Percentiles rank a stretch among this genome's conserved stretches.
phyloP scores from a whole-genome alignment of 2,888 invertebrate species.

The Sicus ferrugineus region DNA sequence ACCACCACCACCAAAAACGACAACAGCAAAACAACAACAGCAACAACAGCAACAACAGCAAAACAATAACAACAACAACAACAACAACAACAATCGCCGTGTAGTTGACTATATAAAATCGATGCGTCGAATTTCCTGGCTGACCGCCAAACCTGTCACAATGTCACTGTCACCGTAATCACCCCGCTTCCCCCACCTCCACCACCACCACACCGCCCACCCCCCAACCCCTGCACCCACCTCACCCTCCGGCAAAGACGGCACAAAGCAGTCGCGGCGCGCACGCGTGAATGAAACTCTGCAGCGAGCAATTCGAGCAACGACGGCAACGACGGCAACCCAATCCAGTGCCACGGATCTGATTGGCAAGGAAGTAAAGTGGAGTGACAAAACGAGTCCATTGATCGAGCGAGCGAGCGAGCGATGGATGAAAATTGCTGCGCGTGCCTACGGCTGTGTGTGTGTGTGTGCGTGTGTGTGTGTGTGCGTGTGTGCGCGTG shows the following conservation, averaged over 20 bases:
- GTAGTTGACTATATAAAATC: no score
- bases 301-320: background rate
- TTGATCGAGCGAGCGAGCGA: background rate
- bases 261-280: background rate
- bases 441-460: slow-evolving; percentile 7
- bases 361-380: slow-evolving; percentile 9
- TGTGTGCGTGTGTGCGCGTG: background rate
- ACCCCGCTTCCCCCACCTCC: no score
- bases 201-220: background rate
- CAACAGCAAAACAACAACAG: no score
- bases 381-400: slow-evolving; percentile 19
- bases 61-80: no score
- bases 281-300: background rate
- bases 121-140: no score
- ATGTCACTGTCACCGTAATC: no score
- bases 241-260: no score
- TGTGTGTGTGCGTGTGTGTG: slow-evolving; percentile 8
- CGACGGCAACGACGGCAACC: background rate
- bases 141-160: no score
- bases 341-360: slow-evolving; percentile 20
- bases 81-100: no score
- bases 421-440: background rate
- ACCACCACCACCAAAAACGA: no score
- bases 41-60: no score
- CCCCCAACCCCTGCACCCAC: background rate